Percentiles rank a stretch among this genome's conserved stretches.
phyloP scores from a whole-genome alignment of 2,797 vertebrate genomes.

The Cyprinella venusta region DNA sequence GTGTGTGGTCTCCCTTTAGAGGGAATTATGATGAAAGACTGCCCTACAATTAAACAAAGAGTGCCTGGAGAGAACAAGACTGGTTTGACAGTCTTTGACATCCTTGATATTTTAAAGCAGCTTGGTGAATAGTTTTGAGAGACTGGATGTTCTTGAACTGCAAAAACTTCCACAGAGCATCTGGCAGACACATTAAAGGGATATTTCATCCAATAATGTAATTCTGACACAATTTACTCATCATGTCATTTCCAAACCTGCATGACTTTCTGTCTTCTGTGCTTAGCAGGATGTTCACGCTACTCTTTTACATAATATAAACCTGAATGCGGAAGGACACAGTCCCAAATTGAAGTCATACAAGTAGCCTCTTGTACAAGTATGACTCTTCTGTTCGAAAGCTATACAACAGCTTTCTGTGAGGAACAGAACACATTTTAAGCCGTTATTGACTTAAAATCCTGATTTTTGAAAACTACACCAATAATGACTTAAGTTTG shows the following conservation, averaged over 20 bases:
- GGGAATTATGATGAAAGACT: constrained; percentile 20
- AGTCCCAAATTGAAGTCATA: neutral
- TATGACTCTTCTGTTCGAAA: neutral
- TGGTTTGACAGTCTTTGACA: constrained; percentile 30
- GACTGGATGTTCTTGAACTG: neutral
- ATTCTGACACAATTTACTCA: neutral
- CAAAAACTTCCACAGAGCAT: neutral
- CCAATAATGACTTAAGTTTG: neutral
- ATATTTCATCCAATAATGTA: neutral
- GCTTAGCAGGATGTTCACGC: neutral
- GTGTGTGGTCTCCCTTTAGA: constrained; percentile 26
- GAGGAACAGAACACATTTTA: neutral
- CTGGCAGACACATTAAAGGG: neutral
- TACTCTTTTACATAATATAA: neutral
- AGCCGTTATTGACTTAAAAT: neutral
- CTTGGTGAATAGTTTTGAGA: neutral
- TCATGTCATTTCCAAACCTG: neutral
- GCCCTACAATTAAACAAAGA: constrained; percentile 24
- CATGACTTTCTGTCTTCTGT: neutral
- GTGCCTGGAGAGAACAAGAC: constrained; percentile 13
- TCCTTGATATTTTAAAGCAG: constrained; percentile 9
- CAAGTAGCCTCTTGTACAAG: neutral
- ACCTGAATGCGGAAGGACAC: neutral
- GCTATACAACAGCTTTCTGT: neutral
- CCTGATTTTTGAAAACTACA: neutral